Conservation (phyloP, 2,797 vertebrate species). For the Kryptolebias ocellatus region DNA sequence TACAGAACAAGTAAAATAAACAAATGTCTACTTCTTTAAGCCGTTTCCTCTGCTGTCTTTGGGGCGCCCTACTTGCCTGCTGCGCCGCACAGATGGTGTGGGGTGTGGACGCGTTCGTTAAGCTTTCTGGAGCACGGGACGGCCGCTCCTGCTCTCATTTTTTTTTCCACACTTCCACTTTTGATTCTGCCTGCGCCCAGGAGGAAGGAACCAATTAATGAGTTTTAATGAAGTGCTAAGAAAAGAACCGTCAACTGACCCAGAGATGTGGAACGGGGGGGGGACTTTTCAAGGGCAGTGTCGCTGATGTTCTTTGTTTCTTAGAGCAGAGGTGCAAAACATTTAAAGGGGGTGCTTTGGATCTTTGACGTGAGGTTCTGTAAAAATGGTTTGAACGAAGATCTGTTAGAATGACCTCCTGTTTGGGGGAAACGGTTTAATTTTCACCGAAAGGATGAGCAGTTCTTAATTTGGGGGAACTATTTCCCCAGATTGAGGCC, state of each 20-base stretch:
- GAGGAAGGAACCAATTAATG: conserved; percentile 84
- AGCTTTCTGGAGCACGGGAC: conserved; percentile 66
- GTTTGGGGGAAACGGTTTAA: too few species aligned
- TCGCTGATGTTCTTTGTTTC: conserved; percentile 27
- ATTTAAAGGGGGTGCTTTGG: too few species aligned
- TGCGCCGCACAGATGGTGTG: conserved; percentile 7
- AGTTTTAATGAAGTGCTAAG: conserved; percentile 84
- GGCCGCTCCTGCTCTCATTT: conserved; percentile 57
- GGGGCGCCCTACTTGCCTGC: not conserved
- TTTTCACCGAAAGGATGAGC: too few species aligned
- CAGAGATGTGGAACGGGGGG: conserved; percentile 49
- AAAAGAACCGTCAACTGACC: conserved; percentile 79
- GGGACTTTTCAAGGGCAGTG: conserved; percentile 75
- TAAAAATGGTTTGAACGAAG: too few species aligned
- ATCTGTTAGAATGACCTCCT: too few species aligned
- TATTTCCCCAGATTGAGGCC: too few species aligned
- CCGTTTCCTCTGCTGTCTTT: conserved; percentile 27
- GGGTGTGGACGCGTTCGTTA: conserved; percentile 30
- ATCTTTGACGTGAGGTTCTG: too few species aligned
- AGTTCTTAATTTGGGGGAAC: too few species aligned
- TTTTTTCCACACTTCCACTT: conserved; percentile 66
- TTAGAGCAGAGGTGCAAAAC: not conserved
- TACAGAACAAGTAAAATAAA: conserved; percentile 96
- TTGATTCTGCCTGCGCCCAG: conserved; percentile 67
- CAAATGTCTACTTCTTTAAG: conserved; percentile 86